Evolutionary conservation across 2,888 invertebrate species (phyloP).

Genomic region (Frankliniella fusca): DNA sequence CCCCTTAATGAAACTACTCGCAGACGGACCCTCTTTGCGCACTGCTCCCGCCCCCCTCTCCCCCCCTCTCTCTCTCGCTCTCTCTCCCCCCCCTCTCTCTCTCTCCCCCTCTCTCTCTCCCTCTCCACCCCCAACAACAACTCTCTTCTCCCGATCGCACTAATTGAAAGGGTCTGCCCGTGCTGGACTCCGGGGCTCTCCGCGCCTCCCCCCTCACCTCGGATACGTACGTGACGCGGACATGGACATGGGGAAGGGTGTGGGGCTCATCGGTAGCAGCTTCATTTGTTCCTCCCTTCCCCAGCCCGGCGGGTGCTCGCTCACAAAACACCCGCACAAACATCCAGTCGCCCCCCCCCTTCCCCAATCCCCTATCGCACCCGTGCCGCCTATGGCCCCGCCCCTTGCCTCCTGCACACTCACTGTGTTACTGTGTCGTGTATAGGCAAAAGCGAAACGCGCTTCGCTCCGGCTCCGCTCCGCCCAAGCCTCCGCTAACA

Average conservation of each 20-base stretch:
- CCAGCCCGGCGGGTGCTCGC: not conserved
- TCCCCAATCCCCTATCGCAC: no score
- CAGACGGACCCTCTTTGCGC: no score
- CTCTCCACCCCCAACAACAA: not conserved
- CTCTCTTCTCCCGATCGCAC: not conserved
- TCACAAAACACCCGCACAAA: not conserved
- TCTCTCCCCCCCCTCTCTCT: not conserved
- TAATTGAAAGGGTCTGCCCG: not conserved
- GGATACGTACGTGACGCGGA: not conserved
- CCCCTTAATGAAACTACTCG: not conserved
- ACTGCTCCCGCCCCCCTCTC: not conserved
- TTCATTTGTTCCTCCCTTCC: not conserved
- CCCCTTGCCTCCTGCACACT: not conserved
- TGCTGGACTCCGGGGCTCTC: no score
- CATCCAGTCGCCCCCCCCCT: no score
- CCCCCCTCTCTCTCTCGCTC: not conserved
- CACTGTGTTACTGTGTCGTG: not conserved
- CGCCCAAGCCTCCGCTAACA: no score
- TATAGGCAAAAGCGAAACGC: no score
- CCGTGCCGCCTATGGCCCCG: no score
- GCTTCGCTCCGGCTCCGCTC: no score
- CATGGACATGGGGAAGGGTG: not conserved
- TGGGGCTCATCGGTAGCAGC: not conserved
- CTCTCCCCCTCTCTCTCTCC: not conserved
- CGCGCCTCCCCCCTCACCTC: not conserved